Evolutionary conservation across 2,888 invertebrate genomes (phyloP), one percentile per base, ranked within the genome.

Genomic region (Alitta virens): DNA sequence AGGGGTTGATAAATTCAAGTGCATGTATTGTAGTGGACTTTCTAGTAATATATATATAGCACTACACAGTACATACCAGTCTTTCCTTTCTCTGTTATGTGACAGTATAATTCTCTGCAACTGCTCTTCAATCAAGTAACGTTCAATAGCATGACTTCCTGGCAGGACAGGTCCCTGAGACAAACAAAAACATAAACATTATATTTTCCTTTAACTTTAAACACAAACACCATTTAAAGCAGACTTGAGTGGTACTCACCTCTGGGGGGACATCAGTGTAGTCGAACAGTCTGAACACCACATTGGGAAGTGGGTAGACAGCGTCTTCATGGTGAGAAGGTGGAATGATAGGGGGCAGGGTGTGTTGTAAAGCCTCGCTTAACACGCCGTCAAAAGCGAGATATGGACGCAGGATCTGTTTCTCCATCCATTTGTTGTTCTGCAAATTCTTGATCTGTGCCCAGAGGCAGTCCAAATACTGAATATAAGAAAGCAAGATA

Each of bases 221-320:
- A n/a, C n/a, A n/a, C n/a, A n/a, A n/a, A n/a, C n/a, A n/a, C n/a
- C n/a, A n/a, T n/a, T n/a, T n/a, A n/a, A n/a, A n/a, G 40, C 9
- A 49, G 18, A 49, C 14, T 7, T 49, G 14, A 12, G 27, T 7
- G 23, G 53, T 12, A 42, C 52, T 57, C 54, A 74, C 78, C 81
- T 96, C 96, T 0, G 97, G 96, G n/a, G n/a, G n/a, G 73, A 97
- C 96, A 83, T 99, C 99, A 0, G 97, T 96, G 81, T 98, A 96
- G 82, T 98, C 98, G 84, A 99, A 99, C 89, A 99, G 78, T 33
- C 86, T 87, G 83, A 95, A 98, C 42, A 97, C 90, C 1, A 94
- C 94, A 78, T 90, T 88, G 0, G 99, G 99, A 87, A 95, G 90
- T 0, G 98, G 98, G 83, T 99, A 99, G 25, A 87, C 85, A 77